A percentile compares a stretch with the other conserved stretches of the same genome.
phyloP scores from a whole-genome alignment of 2,113 vertebrate species.

The Bos javanicus region DNA sequence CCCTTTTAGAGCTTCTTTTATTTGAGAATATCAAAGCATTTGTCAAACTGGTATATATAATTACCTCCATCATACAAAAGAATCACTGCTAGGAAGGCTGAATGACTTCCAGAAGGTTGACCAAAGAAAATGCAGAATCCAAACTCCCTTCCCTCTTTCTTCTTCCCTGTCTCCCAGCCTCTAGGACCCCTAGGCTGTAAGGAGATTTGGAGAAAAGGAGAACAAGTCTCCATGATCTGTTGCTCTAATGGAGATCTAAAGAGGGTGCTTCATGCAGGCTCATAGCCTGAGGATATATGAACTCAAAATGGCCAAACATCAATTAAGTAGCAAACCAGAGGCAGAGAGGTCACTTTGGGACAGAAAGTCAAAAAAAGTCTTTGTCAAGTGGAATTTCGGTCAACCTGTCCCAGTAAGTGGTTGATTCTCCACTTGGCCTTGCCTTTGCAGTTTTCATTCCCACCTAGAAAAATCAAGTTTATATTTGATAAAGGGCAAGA shows the following conservation, averaged over 20 bases:
- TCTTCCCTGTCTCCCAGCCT: background rate
- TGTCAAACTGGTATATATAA: slow-evolving; percentile 47
- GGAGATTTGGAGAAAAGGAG: background rate
- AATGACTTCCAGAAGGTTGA: slow-evolving; percentile 1
- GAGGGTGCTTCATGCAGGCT: background rate
- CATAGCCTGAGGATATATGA: background rate
- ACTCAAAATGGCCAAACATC: background rate
- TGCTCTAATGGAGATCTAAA: background rate
- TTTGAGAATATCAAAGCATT: slow-evolving; percentile 66
- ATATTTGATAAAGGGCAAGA: background rate
- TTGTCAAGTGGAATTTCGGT: background rate
- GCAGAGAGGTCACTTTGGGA: background rate
- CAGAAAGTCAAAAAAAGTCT: background rate
- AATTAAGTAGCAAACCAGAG: background rate
- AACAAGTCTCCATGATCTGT: background rate
- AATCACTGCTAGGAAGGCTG: background rate
- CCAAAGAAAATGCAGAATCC: background rate
- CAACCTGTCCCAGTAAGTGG: background rate
- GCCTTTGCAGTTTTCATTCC: background rate
- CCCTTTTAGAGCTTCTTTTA: slow-evolving; percentile 49
- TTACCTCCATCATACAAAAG: slow-evolving; percentile 44
- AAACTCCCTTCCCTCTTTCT: background rate
- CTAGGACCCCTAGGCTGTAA: background rate
- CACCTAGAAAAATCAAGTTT: background rate
- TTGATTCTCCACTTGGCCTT: background rate